These are phyloP conservation scores for Enteromius radiatus DNA, from an alignment of 2,797 vertebrate genomes.

Conservation along the genomic window DNA sequence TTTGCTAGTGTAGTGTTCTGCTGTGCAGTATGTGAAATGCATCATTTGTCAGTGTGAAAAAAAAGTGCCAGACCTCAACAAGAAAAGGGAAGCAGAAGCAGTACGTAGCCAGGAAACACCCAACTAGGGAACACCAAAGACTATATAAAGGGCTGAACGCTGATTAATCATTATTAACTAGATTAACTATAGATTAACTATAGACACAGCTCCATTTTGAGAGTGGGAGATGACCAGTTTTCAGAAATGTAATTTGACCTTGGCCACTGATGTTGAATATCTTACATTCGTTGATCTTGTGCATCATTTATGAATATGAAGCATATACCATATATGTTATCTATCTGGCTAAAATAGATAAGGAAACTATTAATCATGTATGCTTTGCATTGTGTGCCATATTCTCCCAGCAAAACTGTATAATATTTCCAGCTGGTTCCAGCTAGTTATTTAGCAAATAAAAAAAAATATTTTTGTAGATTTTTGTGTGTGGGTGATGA, in stretches of 20 bases:
- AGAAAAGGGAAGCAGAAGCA: not conserved
- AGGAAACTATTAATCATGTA: no score
- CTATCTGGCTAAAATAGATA: no score
- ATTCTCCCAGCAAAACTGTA: no score
- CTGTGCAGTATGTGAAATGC: constrained; percentile 2
- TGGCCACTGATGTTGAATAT: not conserved
- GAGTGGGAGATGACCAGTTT: not conserved
- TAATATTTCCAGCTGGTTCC: no score
- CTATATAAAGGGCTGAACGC: not conserved
- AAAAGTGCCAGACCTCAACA: constrained; percentile 6
- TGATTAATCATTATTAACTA: not conserved
- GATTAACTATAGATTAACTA: not conserved
- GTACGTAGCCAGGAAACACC: constrained; percentile 2
- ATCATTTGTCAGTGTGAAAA: constrained; percentile 12
- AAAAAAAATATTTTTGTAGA: not conserved
- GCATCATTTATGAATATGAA: not conserved
- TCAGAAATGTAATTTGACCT: not conserved
- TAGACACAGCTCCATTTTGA: not conserved
- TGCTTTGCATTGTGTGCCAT: no score
- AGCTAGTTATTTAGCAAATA: no score
- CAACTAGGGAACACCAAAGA: not conserved
- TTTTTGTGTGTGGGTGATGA: no score
- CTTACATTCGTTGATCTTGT: not conserved
- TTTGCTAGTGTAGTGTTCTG: not conserved
- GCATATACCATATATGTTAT: no score